Evolutionary conservation across 2,888 invertebrate genomes (phyloP), one percentile per base, ranked within the genome.

Genomic region (Caenorhabditis imperialis): DNA sequence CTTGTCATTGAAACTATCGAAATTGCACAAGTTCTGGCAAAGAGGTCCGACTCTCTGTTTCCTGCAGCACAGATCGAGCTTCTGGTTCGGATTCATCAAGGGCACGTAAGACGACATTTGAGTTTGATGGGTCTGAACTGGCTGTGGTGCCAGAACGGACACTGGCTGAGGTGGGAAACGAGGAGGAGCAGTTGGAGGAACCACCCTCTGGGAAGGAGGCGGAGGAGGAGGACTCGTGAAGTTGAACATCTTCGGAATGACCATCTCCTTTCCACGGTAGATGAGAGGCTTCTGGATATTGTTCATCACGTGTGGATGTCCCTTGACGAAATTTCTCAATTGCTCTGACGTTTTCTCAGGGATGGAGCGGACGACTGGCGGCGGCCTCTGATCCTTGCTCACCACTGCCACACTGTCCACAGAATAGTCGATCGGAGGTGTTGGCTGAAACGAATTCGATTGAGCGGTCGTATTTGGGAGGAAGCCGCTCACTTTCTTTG

Each of bases 1-100:
- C 75, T 82, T 82, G 61, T 86, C 86, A 30, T 82, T 84, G 63
- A 86, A 86, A 1, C 79, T 84, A 54, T 86, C 86, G 40, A 85
- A 86, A 44, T 85, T 85, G 71, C 86, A 86, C 60, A 86, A 61
- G 20, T 67, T 75, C 65, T 85, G 85, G 44, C 86, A 86, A 7
- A 69, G 20, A 7, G 77, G 61, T 1, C 75, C 63, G 10, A 86
- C 77, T 42, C 79, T 71, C 42, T 84, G 86, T 42, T 83, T 84
- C 14, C 78, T 58, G 72, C 86, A 86, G 69, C 86, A 86, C n/a
- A 81, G 45, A 51, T 83, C 83, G 20, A 86, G 58, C 47, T 86
- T 86, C 48, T 82, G 79, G 62, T 86, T 86, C n/a, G 86, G 83
- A 35, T 76, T 79, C 61, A 85, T 69, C 18, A 62, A 25, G 27